Evolutionary conservation across 2,797 vertebrate genomes (phyloP).

Genomic region (Thripadectes ignobilis): DNA sequence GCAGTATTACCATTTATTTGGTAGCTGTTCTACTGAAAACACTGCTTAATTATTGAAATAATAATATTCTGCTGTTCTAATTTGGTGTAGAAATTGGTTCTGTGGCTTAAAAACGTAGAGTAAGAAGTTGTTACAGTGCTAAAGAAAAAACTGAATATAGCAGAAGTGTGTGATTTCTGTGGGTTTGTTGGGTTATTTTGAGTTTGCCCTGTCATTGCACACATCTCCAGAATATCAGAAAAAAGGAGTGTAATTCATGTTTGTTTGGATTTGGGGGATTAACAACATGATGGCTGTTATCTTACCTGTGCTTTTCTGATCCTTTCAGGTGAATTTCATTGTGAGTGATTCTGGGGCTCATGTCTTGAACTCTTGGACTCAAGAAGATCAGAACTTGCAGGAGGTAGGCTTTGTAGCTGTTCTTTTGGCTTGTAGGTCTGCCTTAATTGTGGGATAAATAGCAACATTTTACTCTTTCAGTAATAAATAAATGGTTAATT

Average conservation of each 20-base stretch:
- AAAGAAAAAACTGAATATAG: not conserved
- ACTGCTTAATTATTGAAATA: not conserved
- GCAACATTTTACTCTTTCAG: not conserved
- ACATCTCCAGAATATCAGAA: not conserved
- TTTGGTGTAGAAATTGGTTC: not conserved
- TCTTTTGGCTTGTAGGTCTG: not conserved
- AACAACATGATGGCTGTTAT: accelerated
- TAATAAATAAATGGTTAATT: not conserved
- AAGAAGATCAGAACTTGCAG: conserved; percentile 93
- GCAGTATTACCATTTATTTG: not conserved
- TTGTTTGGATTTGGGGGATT: not conserved
- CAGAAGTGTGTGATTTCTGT: not conserved
- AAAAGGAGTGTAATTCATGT: not conserved
- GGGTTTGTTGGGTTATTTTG: not conserved
- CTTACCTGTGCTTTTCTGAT: not conserved
- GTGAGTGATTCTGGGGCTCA: conserved; percentile 98
- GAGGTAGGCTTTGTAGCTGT: conserved; percentile 81
- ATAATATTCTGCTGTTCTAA: not conserved
- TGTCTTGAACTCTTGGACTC: conserved; percentile 93
- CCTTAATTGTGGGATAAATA: not conserved
- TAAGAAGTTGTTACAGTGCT: not conserved
- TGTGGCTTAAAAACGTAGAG: not conserved
- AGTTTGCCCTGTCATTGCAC: not conserved
- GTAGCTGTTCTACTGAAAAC: not conserved
- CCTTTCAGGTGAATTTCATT: conserved; percentile 92